Evolutionary conservation across 1,140 invertebrate genomes (phyloP), one percentile per base, ranked within the genome.

Genomic region (Scaptomyza hsui): DNA sequence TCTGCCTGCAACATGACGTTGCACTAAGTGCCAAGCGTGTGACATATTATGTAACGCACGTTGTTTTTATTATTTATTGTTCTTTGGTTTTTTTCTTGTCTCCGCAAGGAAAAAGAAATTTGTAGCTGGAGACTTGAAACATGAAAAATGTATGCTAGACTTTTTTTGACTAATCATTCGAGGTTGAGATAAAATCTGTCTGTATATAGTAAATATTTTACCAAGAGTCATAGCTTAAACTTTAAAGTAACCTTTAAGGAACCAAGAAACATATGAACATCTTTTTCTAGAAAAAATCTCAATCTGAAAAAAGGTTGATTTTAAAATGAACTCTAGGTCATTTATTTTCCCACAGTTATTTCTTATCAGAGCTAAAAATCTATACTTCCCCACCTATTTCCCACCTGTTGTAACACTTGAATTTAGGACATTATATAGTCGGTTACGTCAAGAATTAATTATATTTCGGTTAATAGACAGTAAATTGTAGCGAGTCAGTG

Each of bases 1-100:
- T 29, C 26, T 29, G 57, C 16, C 59, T 61, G 64, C 64, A 56
- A 51, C 70, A 68, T 73, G 70, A 72, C 64, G 39, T 32, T 63
- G 60, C 67, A 70, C 29, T 48, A 39, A 13, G 21, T 26, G 13
- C 19, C 16, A 9, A 3, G 24, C 37, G 37, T 61, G 56, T 45
- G 48, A 32, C 59, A 47, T 57, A 45, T 71, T 57, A 65, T 45
- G 45, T 42, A 71, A 71, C 57, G 37, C 52, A 21, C 10, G 10
- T 41, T 16, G 5, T n/a, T 26, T 15, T 21, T 42, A 10, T 12
- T n/a, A 9, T 16, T 62, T 52, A 19, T 29, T 18, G 9, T 16
- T 4, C 13, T 42, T 15, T 15, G 3, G 0, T 56, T 9, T 41
- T 37, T 12, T 56, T 41, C 6, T 35, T 26, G 26, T 29, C 1